phyloP scores from a whole-genome alignment of 2,888 invertebrate genomes.

The Xestia c-nigrum region DNA sequence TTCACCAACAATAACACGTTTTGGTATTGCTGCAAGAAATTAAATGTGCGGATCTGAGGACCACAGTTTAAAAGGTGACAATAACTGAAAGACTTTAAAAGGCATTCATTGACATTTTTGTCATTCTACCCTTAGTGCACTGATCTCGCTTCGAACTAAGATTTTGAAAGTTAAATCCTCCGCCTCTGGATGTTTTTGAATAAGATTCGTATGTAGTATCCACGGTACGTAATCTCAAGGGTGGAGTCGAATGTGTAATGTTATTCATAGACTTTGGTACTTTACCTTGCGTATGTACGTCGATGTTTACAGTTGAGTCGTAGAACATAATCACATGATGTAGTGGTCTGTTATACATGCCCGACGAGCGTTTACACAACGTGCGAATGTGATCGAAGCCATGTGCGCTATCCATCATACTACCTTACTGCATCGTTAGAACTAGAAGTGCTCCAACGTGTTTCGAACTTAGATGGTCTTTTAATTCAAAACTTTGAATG shows the following conservation, averaged over 20 bases:
- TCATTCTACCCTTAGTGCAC: not conserved
- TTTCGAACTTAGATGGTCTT: not conserved
- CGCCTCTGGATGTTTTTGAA: slow-evolving; percentile 17
- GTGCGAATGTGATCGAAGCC: slow-evolving; percentile 60
- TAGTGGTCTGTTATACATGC: slow-evolving; percentile 45
- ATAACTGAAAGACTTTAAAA: not conserved
- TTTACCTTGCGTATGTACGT: slow-evolving; percentile 17
- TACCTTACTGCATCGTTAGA: slow-evolving; percentile 26
- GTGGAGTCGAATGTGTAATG: slow-evolving; percentile 24
- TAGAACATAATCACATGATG: slow-evolving; percentile 56
- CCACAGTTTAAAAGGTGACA: not conserved
- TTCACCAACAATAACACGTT: not conserved
- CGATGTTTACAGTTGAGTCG: slow-evolving; percentile 55
- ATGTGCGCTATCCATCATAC: slow-evolving; percentile 64
- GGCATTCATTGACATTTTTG: not conserved
- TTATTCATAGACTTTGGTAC: slow-evolving; percentile 40
- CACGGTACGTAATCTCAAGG: slow-evolving; percentile 24
- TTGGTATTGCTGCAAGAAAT: not conserved
- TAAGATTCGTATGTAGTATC: not conserved
- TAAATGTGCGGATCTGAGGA: not conserved
- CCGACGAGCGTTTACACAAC: slow-evolving; percentile 51
- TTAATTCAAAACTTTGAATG: slow-evolving; percentile 14
- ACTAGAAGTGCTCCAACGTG: slow-evolving; percentile 8
- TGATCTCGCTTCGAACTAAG: slow-evolving; percentile 18
- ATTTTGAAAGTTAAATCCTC: slow-evolving; percentile 5